Evolutionary conservation across 2,797 vertebrate species (phyloP), one percentile per base, ranked within the genome.

Genomic region (Phrynocephalus vlangalii): DNA sequence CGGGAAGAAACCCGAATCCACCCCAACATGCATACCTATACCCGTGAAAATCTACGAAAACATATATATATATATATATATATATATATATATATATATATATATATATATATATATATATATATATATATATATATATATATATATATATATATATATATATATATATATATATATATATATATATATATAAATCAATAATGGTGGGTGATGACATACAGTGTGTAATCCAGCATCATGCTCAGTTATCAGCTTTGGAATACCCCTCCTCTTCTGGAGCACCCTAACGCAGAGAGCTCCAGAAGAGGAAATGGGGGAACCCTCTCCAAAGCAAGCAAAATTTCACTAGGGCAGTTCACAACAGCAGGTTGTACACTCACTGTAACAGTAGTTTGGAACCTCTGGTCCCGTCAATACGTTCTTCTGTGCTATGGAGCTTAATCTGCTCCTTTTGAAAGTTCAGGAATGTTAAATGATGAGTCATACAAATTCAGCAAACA

Each of bases 401-500:
- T 75, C 16, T 86, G 75, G 85, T 91, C 71, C 78, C 79, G 66
- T 8, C 73, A 71, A 79, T 91, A 89, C 90, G 52, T 93, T 72
- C 84, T 84, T 91, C 56, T 89, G 86, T 85, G 82, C n/a, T 78
- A 71, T 86, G 11, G 60, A 92, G 82, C 89, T 93, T 86, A 90
- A 89, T 0, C 0, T 93, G 92, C 9, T 28, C 80, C 63, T 88
- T 89, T 70, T 87, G 91, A 92, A 90, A 92, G 87, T 81, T 90
- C 86, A 90, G 78, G 85, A 93, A 93, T 80, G 91, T 90, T 87
- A 94, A 94, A 93, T 83, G 93, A 93, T 84, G 77, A 95, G 92
- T 94, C 93, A 94, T 87, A 92, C 92, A 93, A 91, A 89, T 87
- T 83, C 91, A 93, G 91, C 92, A 95, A 93, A 86, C 84, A 89